These are phyloP conservation scores for Phylloscopus trochiloides DNA, from an alignment of 2,113 vertebrate species.

Conservation along the genomic window DNA sequence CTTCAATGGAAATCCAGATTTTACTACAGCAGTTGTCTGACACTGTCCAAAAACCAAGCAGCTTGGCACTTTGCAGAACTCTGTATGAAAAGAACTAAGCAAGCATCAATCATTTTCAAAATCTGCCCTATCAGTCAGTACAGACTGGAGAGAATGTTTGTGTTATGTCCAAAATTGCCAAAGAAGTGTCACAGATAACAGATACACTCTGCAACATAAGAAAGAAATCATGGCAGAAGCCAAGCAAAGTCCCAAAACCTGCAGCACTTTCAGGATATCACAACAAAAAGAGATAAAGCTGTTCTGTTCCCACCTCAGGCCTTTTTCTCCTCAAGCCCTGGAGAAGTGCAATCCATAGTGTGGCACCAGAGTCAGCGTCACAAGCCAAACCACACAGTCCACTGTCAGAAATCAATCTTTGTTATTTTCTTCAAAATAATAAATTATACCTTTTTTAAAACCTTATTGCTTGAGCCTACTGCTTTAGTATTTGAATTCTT, in stretches of 20 bases:
- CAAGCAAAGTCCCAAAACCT: not conserved
- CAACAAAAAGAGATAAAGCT: not conserved
- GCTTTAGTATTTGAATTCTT: not conserved
- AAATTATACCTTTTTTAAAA: not conserved
- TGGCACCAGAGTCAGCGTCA: not conserved
- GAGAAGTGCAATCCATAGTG: not conserved
- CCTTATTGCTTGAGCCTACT: not conserved
- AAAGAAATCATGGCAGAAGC: not conserved
- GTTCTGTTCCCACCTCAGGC: not conserved
- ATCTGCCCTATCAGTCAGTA: not conserved
- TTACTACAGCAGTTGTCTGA: not conserved
- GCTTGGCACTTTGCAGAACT: not conserved
- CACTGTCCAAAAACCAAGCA: not conserved
- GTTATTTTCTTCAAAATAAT: not conserved
- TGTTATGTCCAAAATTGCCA: not conserved
- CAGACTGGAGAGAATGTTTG: not conserved
- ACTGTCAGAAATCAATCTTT: not conserved
- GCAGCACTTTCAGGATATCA: not conserved
- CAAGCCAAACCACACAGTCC: not conserved
- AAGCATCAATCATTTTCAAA: not conserved
- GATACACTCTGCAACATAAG: not conserved
- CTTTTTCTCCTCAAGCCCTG: not conserved
- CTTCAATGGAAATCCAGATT: not conserved
- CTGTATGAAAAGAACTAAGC: not conserved
- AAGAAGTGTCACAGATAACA: not conserved